Evolutionary conservation across 2,797 vertebrate genomes (phyloP).

Genomic region (Anniella stebbinsi): DNA sequence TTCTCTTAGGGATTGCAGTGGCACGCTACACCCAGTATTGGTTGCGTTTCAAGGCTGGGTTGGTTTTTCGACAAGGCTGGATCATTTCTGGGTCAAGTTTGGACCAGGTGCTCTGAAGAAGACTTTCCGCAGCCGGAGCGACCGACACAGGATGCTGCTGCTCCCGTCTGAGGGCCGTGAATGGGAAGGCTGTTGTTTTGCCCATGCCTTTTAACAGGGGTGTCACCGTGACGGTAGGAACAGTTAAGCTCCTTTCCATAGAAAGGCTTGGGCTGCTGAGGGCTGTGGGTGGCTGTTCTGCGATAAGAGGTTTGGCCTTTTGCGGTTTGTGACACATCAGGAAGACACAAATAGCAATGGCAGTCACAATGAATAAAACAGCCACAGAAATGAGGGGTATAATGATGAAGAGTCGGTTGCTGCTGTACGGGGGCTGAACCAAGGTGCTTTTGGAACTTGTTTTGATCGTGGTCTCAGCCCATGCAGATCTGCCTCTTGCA

Average conservation of each 20-base stretch:
- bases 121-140: constrained; percentile 66
- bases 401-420: constrained; percentile 81
- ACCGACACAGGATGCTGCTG: constrained; percentile 46
- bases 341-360: constrained; percentile 80
- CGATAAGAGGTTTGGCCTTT: constrained; percentile 75
- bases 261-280: constrained; percentile 63
- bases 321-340: constrained; percentile 77
- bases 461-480: constrained; percentile 71
- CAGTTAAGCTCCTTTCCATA: constrained; percentile 78
- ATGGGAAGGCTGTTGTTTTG: constrained; percentile 69
- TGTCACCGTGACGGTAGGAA: constrained; percentile 88
- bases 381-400: constrained; percentile 79
- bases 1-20: background rate
- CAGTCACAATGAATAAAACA: constrained; percentile 81
- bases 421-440: constrained; percentile 75
- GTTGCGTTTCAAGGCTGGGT: constrained; percentile 84
- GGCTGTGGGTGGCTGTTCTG: constrained; percentile 51
- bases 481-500: constrained; percentile 69
- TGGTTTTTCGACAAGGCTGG: constrained; percentile 82
- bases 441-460: constrained; percentile 73
- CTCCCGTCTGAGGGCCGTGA: constrained; percentile 60
- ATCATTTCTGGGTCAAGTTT: constrained; percentile 81
- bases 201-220: constrained; percentile 79
- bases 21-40: constrained; percentile 91
- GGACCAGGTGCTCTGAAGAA: constrained; percentile 80